These are phyloP conservation scores for Neogobius melanostomus DNA, from an alignment of 2,113 vertebrate genomes.

Conservation along the genomic window DNA sequence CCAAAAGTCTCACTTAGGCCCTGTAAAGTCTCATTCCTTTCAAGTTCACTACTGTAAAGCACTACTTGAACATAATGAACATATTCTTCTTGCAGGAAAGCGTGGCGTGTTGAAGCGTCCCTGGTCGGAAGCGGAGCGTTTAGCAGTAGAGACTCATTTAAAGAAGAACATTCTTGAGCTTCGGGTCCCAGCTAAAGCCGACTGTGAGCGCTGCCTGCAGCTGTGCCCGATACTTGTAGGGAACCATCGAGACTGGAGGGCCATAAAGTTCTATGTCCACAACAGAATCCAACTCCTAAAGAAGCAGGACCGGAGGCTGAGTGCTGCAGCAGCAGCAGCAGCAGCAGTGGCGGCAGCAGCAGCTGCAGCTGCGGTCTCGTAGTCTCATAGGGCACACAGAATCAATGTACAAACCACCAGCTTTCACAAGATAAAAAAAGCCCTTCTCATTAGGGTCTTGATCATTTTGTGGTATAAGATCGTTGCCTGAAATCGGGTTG, in stretches of 20 bases:
- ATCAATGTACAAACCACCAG: conserved; percentile 50
- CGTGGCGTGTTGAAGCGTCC: conserved; percentile 80
- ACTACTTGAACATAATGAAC: neutral
- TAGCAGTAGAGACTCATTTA: conserved; percentile 79
- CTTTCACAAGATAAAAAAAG: conserved; percentile 37
- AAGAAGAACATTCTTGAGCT: conserved; percentile 77
- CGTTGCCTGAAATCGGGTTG: conserved; percentile 22
- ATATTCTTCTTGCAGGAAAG: conserved; percentile 66
- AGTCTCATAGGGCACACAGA: conserved; percentile 19
- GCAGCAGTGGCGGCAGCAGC: too few relatives aligned
- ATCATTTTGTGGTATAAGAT: conserved; percentile 19
- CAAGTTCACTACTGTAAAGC: too few relatives aligned
- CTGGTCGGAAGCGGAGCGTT: conserved; percentile 78
- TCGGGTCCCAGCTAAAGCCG: conserved; percentile 78
- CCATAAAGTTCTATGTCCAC: conserved; percentile 82
- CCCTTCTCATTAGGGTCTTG: conserved; percentile 14
- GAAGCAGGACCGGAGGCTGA: conserved; percentile 74
- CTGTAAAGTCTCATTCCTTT: too few relatives aligned
- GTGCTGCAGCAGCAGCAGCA: conserved; percentile 25
- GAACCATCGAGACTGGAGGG: conserved; percentile 80
- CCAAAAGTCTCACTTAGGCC: too few relatives aligned
- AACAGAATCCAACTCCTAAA: conserved; percentile 81
- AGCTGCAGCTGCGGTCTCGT: conserved; percentile 43
- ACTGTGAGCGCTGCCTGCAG: conserved; percentile 80
- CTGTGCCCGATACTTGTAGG: conserved; percentile 78